Percentiles rank a stretch among this genome's conserved stretches.
phyloP scores from a whole-genome alignment of 2,888 invertebrate species.

The Hololepta plana region DNA sequence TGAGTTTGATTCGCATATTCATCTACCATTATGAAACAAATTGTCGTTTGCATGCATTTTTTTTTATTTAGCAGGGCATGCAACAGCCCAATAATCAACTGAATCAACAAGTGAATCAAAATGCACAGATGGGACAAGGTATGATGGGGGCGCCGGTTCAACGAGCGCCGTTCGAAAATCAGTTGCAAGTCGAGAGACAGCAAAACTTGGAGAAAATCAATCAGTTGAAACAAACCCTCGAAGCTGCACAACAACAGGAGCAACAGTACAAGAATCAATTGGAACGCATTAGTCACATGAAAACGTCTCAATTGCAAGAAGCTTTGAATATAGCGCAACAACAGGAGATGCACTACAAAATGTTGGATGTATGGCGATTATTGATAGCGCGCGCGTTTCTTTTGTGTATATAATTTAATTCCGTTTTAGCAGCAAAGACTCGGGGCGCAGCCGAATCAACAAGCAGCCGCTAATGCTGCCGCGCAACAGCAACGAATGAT shows the following conservation, averaged over 20 bases:
- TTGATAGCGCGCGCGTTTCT: neutral
- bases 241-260: slow-evolving; percentile 62
- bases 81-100: slow-evolving; percentile 15
- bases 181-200: slow-evolving; percentile 53
- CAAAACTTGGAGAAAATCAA: slow-evolving; percentile 64
- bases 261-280: slow-evolving; percentile 62
- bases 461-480: slow-evolving; percentile 17
- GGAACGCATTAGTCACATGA: slow-evolving; percentile 49
- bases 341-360: slow-evolving; percentile 63
- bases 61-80: slow-evolving; percentile 11
- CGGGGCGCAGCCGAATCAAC: slow-evolving; percentile 17
- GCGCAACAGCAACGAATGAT: slow-evolving; percentile 43
- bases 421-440: slow-evolving; percentile 20
- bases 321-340: slow-evolving; percentile 58
- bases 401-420: slow-evolving; percentile 2
- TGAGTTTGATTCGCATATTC: too few relatives aligned
- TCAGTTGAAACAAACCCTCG: slow-evolving; percentile 57
- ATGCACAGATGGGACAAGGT: slow-evolving; percentile 11
- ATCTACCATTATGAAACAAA: slow-evolving; percentile 15
- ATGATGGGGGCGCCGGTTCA: slow-evolving; percentile 21
- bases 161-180: slow-evolving; percentile 20
- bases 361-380: slow-evolving; percentile 37
- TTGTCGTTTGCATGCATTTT: slow-evolving; percentile 4
- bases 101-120: slow-evolving; percentile 13
- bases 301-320: slow-evolving; percentile 39